Evolutionary conservation across 2,113 vertebrate genomes (phyloP).

Genomic region (Mesitornis unicolor): DNA sequence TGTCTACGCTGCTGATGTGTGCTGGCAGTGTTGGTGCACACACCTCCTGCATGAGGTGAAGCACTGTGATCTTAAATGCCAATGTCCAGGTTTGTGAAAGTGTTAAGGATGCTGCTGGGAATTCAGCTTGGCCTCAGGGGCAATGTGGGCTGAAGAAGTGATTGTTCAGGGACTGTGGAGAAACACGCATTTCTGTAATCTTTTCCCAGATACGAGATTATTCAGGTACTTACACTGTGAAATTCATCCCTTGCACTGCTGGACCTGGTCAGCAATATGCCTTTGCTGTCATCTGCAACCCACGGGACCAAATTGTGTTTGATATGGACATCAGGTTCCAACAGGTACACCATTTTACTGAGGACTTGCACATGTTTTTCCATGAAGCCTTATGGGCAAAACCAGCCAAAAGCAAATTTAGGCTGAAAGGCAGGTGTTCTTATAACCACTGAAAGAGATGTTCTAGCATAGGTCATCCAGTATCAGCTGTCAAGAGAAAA

Average conservation of each 20-base stretch:
- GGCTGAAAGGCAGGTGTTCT: not conserved
- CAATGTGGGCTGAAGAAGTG: not conserved
- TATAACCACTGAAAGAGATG: not conserved
- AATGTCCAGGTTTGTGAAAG: not conserved
- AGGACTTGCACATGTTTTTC: not conserved
- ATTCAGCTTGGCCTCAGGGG: not conserved
- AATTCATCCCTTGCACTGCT: slow-evolving; percentile 74
- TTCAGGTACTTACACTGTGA: slow-evolving; percentile 79
- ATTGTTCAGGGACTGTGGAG: not conserved
- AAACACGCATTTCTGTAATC: not conserved
- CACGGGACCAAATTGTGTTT: slow-evolving; percentile 77
- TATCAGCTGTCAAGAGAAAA: not conserved
- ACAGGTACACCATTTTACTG: slow-evolving; percentile 67
- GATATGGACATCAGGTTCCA: slow-evolving; percentile 86
- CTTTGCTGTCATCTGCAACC: slow-evolving; percentile 77
- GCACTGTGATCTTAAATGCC: fast-evolving
- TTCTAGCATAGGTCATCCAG: not conserved
- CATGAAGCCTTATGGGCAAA: not conserved
- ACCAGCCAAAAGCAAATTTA: not conserved
- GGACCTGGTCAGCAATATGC: slow-evolving; percentile 73
- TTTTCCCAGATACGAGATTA: slow-evolving; percentile 74
- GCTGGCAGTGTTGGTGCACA: fast-evolving
- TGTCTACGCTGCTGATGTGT: fast-evolving
- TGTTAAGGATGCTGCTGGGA: not conserved
- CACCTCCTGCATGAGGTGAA: not conserved